phyloP scores from a whole-genome alignment of 2,797 vertebrate genomes.

The Craterocephalus amniculus region DNA sequence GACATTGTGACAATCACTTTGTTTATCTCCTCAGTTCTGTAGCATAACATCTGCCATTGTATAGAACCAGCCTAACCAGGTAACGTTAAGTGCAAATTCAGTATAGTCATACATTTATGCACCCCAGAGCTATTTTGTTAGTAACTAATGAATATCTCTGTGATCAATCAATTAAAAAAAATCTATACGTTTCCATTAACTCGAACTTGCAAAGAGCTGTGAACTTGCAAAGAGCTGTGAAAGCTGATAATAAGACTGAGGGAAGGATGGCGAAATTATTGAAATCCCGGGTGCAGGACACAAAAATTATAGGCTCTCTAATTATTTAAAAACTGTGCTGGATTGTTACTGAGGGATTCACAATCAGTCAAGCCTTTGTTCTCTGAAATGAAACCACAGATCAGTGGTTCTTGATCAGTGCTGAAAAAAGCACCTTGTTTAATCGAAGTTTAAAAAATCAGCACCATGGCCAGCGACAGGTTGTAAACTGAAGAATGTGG shows the following conservation, averaged over 20 bases:
- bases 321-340: constrained; percentile 38
- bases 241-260: constrained; percentile 44
- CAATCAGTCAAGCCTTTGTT: constrained; percentile 59
- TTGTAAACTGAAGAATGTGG: background rate
- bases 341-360: constrained; percentile 42
- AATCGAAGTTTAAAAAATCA: constrained; percentile 40
- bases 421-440: constrained; percentile 25
- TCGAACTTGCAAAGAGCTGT: constrained; percentile 1
- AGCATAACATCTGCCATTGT: background rate
- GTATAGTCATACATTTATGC: background rate
- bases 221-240: no score
- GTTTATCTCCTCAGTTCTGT: background rate
- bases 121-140: constrained; percentile 13
- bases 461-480: constrained; percentile 68
- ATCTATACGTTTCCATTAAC: constrained; percentile 46
- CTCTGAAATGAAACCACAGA: constrained; percentile 38
- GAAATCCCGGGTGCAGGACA: constrained; percentile 21
- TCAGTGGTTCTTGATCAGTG: constrained; percentile 31
- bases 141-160: constrained; percentile 26
- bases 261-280: constrained; percentile 14
- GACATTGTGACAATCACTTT: background rate
- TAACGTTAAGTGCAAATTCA: no score
- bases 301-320: constrained; percentile 31
- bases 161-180: constrained; percentile 33
- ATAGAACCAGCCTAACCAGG: constrained; percentile 22